Base-by-base conservation (phyloP, 1,140 invertebrate genomes). In the Ceratitis capitata region DNA sequence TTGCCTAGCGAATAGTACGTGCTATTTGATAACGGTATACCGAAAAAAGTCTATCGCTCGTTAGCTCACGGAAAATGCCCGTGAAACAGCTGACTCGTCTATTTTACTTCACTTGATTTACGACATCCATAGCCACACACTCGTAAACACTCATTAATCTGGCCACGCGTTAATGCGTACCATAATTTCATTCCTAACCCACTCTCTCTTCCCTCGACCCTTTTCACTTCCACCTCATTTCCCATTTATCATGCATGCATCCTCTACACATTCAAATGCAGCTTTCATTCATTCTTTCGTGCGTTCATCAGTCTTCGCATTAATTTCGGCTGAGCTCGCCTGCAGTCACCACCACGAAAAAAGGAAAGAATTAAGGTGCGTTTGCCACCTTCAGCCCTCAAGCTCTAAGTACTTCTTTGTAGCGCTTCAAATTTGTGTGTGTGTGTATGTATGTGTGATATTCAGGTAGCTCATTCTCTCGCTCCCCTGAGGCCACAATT, bases 131-230 rank as follows among this genome's bases (percentile, higher is more conserved):
- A n/a, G n/a, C n/a, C n/a, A n/a, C n/a, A n/a, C n/a, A n/a, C n/a
- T n/a, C 35, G 26, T 45, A 23, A n/a, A 9, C 69, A 78, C 45
- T 78, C 39, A 78, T 78, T 78, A 45, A 78, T 78, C 39, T 14
- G 45, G 39, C 69, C 69, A 78, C 69, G 69, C 69, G 69, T 78
- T 78, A 45, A 26, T 78, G 69, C 39, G 35, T 78, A 39, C 69
- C 39, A 45, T 45, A 45, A 45, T 78, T 74, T 23, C 23, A 9
- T 45, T 32, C 23, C n/a, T n/a, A n/a, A n/a, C n/a, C n/a, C n/a
- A n/a, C n/a, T n/a, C n/a, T n/a, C n/a, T n/a, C n/a, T n/a, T n/a
- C n/a, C n/a, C n/a, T n/a, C n/a, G n/a, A n/a, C n/a, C n/a, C 19
- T 74, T 23, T 23, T 56, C 23, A 7, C 1, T 3, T 1, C 5